Conservation (phyloP, 1,140 invertebrate genomes). For the Acromyrmex heyeri region DNA sequence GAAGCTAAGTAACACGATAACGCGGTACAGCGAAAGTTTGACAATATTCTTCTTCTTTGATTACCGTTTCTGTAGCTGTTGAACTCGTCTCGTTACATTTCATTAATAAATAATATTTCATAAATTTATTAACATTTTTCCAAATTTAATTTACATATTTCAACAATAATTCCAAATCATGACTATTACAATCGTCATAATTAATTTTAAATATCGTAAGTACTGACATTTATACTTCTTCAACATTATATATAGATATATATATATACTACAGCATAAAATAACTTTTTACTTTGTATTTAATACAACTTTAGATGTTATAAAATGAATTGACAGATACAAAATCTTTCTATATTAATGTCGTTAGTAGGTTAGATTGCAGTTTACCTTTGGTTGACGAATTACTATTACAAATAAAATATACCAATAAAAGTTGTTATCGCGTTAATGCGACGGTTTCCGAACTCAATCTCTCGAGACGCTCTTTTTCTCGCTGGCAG, state of each 20-base stretch:
- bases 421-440: conserved; percentile 39
- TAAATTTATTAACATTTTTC: conserved; percentile 50
- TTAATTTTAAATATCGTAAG: neutral
- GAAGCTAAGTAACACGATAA: conserved; percentile 54
- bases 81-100: conserved; percentile 48
- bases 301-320: neutral
- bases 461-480: conserved; percentile 52
- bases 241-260: neutral
- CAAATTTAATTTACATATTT: conserved; percentile 8
- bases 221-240: neutral
- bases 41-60: conserved; percentile 80
- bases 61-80: conserved; percentile 71
- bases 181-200: neutral
- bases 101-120: conserved; percentile 9
- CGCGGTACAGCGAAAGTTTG: conserved; percentile 71
- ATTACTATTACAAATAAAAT: neutral
- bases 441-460: conserved; percentile 37
- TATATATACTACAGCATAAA: neutral
- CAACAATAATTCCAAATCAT: neutral
- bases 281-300: neutral
- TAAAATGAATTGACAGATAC: neutral
- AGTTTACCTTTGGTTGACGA: conserved; percentile 7
- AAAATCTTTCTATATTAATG: neutral
- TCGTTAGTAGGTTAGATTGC: neutral
- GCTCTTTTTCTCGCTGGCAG: conserved; percentile 31